Evolutionary conservation across 2,113 vertebrate genomes (phyloP), one percentile per base, ranked within the genome.

Genomic region (Galeopterus variegatus): DNA sequence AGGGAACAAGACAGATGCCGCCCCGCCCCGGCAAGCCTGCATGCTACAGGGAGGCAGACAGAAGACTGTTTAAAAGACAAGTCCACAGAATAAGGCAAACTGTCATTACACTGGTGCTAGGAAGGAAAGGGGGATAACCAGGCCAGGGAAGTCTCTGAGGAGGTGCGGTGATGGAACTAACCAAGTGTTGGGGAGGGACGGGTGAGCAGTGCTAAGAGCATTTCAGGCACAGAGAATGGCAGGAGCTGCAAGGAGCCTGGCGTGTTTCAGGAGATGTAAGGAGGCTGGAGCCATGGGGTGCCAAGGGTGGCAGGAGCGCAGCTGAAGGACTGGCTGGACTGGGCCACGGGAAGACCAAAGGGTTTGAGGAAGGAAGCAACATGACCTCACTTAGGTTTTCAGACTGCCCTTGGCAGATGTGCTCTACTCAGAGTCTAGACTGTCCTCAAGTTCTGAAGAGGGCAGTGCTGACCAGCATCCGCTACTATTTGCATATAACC

Each of bases 271-370:
- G 54, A 65, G 15, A 52, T 60, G 31, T 56, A 79, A 56, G 84
- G n/a, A 69, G 64, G 52, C 14, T 56, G n/a, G 48, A 65, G 24
- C 31, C 19, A 6, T 5, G 65, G 45, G 3, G 18, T 33, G 19
- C 62, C 2, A 23, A 14, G 4, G 12, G 60, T 1, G 15, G 6
- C 1, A 50, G 67, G 17, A 28, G 23, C 1, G 2, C 52, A 76
- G 50, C 0, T 67, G 50, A 77, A 54, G 69, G 26, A 33, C 60
- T 60, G 58, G n/a, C 54, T 6, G 45, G 18, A 21, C 18, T 70
- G 36, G 36, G 36, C 65, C 54, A 79, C 14, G 3, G 17, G 58
- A 41, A 36, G 26, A 3, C 36, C 54, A 36, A 33, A 15, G 26
- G 8, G 24, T 26, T 9, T 36, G 24, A 90, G 56, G 28, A 56